phyloP scores from a whole-genome alignment of 2,797 vertebrate genomes.

The Threskiornis aethiopicus region DNA sequence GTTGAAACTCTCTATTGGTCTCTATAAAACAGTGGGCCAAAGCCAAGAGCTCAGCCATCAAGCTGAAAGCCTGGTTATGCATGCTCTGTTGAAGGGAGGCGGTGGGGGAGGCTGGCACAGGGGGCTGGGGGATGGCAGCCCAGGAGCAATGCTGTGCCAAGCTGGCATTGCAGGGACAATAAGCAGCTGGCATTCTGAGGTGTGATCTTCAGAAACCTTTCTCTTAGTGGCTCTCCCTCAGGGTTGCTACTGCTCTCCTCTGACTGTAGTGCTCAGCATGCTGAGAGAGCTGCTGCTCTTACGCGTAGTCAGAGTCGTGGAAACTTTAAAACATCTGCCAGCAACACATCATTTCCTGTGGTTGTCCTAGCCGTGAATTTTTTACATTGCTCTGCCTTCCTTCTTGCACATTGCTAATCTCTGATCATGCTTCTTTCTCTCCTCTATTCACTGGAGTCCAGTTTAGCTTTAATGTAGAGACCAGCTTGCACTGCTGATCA shows the following conservation, averaged over 20 bases:
- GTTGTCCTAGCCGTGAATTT: neutral
- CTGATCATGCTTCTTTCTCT: neutral
- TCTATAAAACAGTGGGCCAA: neutral
- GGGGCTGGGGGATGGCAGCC: neutral
- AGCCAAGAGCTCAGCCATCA: neutral
- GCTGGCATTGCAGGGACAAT: neutral
- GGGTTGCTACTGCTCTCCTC: neutral
- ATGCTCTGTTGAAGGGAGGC: neutral
- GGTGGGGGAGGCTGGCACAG: neutral
- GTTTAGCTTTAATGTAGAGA: neutral
- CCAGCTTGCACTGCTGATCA: neutral
- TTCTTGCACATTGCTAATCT: neutral
- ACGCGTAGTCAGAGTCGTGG: neutral
- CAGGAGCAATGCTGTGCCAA: rapidly evolving
- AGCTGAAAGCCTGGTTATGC: neutral
- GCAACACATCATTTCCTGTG: constrained; percentile 15
- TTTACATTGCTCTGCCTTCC: constrained; percentile 1
- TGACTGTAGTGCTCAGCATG: neutral
- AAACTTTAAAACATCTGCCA: constrained; percentile 18
- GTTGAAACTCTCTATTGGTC: neutral
- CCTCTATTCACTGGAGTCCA: neutral
- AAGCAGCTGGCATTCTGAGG: neutral
- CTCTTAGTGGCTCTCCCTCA: neutral
- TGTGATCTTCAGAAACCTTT: neutral
- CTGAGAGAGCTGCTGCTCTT: neutral